Base-by-base conservation (phyloP, 2,113 vertebrate genomes). In the Dipodomys stephensi region DNA sequence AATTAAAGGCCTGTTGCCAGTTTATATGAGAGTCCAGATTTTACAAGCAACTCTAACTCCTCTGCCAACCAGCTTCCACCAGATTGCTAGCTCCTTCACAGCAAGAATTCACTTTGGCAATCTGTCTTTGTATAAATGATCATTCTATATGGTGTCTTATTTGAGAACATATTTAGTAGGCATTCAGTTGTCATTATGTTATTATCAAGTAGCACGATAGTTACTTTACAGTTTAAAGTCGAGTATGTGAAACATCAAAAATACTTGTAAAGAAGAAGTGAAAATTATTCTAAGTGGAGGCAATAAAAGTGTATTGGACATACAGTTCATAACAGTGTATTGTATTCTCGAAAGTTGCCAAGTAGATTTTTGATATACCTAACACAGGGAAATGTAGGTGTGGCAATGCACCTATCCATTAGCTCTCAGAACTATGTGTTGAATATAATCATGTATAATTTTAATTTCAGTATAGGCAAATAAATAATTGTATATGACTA, bases 1-100 rank as follows among this genome's bases (percentile, higher is more conserved):
- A 81, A 90, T 95, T 65, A 78, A 53, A 83, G 32, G 68, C 72
- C 62, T 64, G 23, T 78, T 91, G 88, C 88, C 79, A 95, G 20
- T 57, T 92, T 19, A 89, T n/a, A 76, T 1, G 44, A 69, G 32
- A 90, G 4, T 87, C 35, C 32, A 95, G 32, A 82, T 76, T 85
- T 92, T 69, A 20, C 28, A 46, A 68, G 35, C 53, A 83, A 57
- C 32, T 87, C 9, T 7, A 83, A 72, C 25, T 83, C 84, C 85
- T 69, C 19, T 67, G 30, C 18, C 3, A 4, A 1, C 39, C 49
- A 87, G 3, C 30, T 57, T 77, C 2, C 13, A 32, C 77, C 39
- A 65, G 25, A 73, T 72, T 39, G 30, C 27, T 71, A 32, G 23
- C 46, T 81, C 23, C n/a, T 92, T 80, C 30, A 65, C 3, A 9